Conservation (phyloP, 2,888 invertebrate genomes). For the Oscheius sp. region DNA sequence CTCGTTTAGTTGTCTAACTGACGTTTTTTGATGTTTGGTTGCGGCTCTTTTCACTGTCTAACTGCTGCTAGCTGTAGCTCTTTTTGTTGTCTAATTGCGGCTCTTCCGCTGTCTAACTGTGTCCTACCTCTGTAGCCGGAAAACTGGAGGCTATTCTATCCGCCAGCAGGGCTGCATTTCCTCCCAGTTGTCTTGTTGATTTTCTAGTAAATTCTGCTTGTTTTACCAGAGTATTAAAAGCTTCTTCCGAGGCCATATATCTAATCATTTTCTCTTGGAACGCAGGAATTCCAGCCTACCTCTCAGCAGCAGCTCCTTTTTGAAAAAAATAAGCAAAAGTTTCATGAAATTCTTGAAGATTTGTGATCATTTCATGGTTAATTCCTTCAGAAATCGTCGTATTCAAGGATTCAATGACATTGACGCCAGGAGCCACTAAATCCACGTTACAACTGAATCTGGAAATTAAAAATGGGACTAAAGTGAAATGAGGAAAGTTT, state of each 20-base stretch:
- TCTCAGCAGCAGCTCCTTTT: conserved; percentile 75
- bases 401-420: conserved; percentile 72
- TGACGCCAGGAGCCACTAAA: conserved; percentile 74
- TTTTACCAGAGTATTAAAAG: conserved; percentile 60
- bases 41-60: no score
- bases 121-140: conserved; percentile 69
- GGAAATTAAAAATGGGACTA: conserved; percentile 22
- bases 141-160: conserved; percentile 73
- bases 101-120: no score
- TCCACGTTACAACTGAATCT: conserved; percentile 75
- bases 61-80: no score
- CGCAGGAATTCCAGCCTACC: conserved; percentile 60
- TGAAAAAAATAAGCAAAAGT: conserved; percentile 75
- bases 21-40: no score
- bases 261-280: conserved; percentile 28
- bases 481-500: conserved; percentile 7
- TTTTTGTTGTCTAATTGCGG: no score
- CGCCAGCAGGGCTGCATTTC: conserved; percentile 76
- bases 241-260: conserved; percentile 64
- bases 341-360: conserved; percentile 74
- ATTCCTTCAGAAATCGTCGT: conserved; percentile 66
- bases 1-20: no score
- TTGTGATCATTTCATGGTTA: conserved; percentile 43
- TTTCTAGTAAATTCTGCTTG: conserved; percentile 55
- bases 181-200: conserved; percentile 75